Conservation (phyloP, 1,140 invertebrate species). For the Pseudoatta argentina region DNA sequence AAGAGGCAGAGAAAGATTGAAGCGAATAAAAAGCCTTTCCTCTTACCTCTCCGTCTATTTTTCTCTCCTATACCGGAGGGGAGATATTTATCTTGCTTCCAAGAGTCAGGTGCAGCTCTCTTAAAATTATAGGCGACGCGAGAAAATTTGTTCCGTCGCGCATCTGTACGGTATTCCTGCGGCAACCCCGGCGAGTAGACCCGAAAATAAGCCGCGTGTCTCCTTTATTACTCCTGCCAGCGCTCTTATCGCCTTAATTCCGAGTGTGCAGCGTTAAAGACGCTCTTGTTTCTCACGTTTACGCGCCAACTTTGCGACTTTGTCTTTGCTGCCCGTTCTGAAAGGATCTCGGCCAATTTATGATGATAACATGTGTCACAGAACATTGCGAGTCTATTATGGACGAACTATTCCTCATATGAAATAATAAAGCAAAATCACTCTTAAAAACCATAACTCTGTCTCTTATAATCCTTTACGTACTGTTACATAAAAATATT, state of each 20-base stretch:
- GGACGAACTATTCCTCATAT: neutral
- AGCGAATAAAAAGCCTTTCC: constrained; percentile 48
- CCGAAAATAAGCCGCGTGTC: constrained; percentile 51
- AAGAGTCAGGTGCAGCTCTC: constrained; percentile 40
- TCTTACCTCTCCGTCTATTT: neutral
- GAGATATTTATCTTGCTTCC: constrained; percentile 70
- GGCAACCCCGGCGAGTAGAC: constrained; percentile 9
- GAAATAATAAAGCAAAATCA: neutral
- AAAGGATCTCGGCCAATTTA: constrained; percentile 44
- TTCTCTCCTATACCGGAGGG: neutral
- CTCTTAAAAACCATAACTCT: neutral
- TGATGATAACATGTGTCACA: constrained; percentile 2
- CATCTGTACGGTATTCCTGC: constrained; percentile 37
- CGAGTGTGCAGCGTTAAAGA: constrained; percentile 10
- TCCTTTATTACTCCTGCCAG: constrained; percentile 64
- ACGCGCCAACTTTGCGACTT: constrained; percentile 50
- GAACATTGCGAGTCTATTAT: neutral
- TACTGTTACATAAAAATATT: neutral
- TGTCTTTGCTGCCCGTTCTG: too few species aligned
- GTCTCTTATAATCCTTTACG: neutral
- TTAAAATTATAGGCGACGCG: constrained; percentile 65
- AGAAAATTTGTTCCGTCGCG: constrained; percentile 67
- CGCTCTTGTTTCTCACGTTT: constrained; percentile 42
- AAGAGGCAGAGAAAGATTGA: neutral
- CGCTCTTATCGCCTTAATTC: constrained; percentile 65